Conservation (phyloP, 2,797 vertebrate species). For the Enteromius mattozi region DNA sequence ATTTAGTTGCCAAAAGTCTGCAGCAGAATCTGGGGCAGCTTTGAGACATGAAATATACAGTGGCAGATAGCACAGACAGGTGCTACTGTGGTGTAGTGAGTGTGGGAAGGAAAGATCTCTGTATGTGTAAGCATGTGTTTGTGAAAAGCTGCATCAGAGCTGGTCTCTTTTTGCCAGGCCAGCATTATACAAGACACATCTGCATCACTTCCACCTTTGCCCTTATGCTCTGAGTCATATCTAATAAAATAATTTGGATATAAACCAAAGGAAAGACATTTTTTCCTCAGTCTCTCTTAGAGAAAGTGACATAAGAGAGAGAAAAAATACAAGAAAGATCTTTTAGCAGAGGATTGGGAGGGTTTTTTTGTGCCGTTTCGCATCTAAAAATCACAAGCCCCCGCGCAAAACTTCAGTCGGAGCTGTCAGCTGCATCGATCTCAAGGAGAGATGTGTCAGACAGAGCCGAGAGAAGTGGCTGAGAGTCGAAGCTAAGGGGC, state of each 20-base stretch:
- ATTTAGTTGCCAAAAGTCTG: background rate
- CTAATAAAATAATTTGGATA: conserved; percentile 69
- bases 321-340: conserved; percentile 32
- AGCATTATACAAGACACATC: conserved; percentile 67
- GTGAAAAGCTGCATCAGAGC: conserved; percentile 58
- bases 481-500: conserved; percentile 33
- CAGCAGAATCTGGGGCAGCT: conserved; percentile 50
- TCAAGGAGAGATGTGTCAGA: conserved; percentile 57
- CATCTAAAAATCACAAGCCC: conserved; percentile 51
- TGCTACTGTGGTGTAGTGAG: conserved; percentile 4
- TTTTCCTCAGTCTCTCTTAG: conserved; percentile 34
- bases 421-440: conserved; percentile 63
- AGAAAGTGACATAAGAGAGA: conserved; percentile 20
- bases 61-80: conserved; percentile 34
- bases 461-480: conserved; percentile 46
- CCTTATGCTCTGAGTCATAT: conserved; percentile 63
- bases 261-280: conserved; percentile 30
- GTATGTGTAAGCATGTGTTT: conserved; percentile 28
- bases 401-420: conserved; percentile 38
- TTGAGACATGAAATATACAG: conserved; percentile 43
- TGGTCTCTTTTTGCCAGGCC: conserved; percentile 67
- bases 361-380: conserved; percentile 14
- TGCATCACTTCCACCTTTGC: conserved; percentile 67
- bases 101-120: conserved; percentile 33
- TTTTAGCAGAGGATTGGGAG: conserved; percentile 45